Conservation (phyloP, 2,888 invertebrate genomes). For the Apotomis turbidana region DNA sequence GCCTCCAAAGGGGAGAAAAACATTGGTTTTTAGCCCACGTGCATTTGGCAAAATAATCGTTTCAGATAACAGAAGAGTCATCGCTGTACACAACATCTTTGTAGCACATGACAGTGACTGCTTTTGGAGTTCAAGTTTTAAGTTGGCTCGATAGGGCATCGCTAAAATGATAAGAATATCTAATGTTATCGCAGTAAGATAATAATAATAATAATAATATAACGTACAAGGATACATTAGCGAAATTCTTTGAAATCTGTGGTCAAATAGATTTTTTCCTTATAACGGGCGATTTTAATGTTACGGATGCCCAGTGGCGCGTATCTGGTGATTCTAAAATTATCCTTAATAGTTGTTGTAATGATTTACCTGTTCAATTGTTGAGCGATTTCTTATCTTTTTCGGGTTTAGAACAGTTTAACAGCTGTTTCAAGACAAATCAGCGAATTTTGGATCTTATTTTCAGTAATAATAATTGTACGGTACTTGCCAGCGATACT, state of each 20-base stretch:
- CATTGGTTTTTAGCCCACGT: too few species aligned
- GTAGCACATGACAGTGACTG: too few species aligned
- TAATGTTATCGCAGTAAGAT: too few species aligned
- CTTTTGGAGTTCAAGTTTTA: too few species aligned
- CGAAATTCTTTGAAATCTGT: background rate
- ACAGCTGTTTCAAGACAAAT: background rate
- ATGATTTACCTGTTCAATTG: background rate
- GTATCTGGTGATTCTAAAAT: too few species aligned
- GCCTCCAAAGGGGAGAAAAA: too few species aligned
- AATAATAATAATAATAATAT: too few species aligned
- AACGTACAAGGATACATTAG: background rate
- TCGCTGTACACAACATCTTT: too few species aligned
- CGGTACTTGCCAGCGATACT: background rate
- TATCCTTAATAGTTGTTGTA: background rate
- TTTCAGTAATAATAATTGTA: background rate
- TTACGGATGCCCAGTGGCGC: background rate
- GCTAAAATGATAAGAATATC: too few species aligned
- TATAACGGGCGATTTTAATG: slow-evolving; percentile 1
- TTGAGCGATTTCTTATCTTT: background rate
- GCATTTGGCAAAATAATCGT: too few species aligned
- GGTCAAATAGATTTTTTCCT: background rate
- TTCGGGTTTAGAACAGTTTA: background rate
- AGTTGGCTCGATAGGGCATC: too few species aligned
- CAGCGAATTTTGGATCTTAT: background rate
- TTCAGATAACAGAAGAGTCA: too few species aligned